These are phyloP conservation scores for Pachyuromys duprasi DNA, from an alignment of 2,797 vertebrate genomes.

Conservation along the genomic window DNA sequence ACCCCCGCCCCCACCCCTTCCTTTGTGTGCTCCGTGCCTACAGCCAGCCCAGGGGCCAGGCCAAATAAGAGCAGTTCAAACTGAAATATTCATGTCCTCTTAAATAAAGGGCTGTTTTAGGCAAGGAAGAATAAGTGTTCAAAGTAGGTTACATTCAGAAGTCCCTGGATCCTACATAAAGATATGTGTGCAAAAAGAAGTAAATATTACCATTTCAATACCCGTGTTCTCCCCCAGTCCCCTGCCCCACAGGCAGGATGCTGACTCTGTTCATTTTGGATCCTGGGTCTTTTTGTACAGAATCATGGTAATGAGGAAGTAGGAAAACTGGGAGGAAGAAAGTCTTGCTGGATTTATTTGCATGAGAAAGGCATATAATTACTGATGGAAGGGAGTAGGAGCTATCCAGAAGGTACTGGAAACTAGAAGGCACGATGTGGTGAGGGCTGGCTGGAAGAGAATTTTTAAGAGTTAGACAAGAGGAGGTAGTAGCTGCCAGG, in stretches of 20 bases:
- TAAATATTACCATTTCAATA: slow-evolving; percentile 8
- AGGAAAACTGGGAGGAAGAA: slow-evolving; percentile 1
- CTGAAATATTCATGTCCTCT: background rate
- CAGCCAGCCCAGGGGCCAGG: background rate
- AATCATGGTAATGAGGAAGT: slow-evolving; percentile 26
- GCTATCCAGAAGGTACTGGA: background rate
- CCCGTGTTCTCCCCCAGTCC: rapidly evolving
- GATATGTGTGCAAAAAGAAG: background rate
- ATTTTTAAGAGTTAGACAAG: background rate
- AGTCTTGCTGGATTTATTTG: slow-evolving; percentile 37
- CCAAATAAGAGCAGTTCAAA: background rate
- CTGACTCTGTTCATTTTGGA: background rate
- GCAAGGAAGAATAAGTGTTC: slow-evolving; percentile 30
- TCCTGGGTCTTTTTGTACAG: background rate
- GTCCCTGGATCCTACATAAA: slow-evolving; percentile 3
- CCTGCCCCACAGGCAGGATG: background rate
- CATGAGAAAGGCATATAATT: slow-evolving; percentile 25
- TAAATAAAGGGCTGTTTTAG: background rate
- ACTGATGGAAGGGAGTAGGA: background rate
- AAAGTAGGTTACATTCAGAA: slow-evolving; percentile 28
- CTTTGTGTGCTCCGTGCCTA: background rate
- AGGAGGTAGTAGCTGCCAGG: background rate
- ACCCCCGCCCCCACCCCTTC: too few relatives aligned
- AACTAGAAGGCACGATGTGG: background rate
- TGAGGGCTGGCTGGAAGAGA: background rate